phyloP scores from a whole-genome alignment of 2,888 invertebrate genomes.

The Ryuthela nishihirai region DNA sequence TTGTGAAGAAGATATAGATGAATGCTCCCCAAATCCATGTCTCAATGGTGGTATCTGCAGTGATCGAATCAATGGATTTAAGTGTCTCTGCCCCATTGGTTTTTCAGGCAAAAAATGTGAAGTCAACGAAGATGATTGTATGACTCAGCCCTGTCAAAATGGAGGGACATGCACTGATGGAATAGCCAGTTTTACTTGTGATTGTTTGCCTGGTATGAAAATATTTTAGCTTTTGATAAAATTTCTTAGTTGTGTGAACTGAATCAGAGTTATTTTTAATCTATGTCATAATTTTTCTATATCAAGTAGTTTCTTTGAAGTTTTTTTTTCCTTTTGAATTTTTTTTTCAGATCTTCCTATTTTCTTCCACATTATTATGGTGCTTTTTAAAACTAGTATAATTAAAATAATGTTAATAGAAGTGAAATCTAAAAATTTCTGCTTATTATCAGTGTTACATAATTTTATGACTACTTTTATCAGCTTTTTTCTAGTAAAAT shows the following conservation, averaged over 20 bases:
- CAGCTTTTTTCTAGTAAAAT: too few species aligned
- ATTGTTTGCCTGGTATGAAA: slow-evolving; percentile 61
- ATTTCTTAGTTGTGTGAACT: too few species aligned
- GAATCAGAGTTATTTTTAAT: too few species aligned
- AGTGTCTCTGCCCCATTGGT: slow-evolving; percentile 72
- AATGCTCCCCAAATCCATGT: slow-evolving; percentile 82
- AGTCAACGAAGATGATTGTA: slow-evolving; percentile 85
- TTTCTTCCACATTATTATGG: too few species aligned
- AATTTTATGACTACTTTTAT: too few species aligned
- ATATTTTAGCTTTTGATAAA: too few species aligned
- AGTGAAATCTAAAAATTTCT: too few species aligned
- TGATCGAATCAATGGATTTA: slow-evolving; percentile 47
- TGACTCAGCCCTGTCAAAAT: slow-evolving; percentile 74
- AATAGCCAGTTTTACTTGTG: slow-evolving; percentile 80
- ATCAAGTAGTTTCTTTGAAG: not conserved
- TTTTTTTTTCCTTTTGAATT: not conserved
- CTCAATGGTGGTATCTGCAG: slow-evolving; percentile 53
- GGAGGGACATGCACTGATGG: slow-evolving; percentile 81
- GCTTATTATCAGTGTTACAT: too few species aligned
- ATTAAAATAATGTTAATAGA: too few species aligned
- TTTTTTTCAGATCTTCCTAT: not conserved
- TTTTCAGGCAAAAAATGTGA: slow-evolving; percentile 81
- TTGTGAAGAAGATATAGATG: slow-evolving; percentile 76
- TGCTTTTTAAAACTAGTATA: too few species aligned
- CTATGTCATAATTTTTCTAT: not conserved